These are phyloP conservation scores for Leptopilina drosophilae DNA, from an alignment of 2,888 invertebrate species.

Conservation along the genomic window DNA sequence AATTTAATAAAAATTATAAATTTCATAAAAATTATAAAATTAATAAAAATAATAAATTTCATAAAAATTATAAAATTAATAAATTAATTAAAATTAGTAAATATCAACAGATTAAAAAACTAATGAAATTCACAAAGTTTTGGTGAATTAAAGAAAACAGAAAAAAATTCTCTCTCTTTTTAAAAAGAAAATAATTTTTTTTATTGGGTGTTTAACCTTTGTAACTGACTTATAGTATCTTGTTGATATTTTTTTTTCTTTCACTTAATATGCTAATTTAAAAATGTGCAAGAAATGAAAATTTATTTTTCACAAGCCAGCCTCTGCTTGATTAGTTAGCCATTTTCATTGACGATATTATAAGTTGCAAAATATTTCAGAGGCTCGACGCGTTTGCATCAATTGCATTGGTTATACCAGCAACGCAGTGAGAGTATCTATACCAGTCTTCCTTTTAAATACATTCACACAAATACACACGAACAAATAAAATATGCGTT, in stretches of 20 bases:
- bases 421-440: not conserved
- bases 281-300: not conserved
- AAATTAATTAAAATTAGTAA: too few relatives aligned
- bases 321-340: not conserved
- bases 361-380: conserved; percentile 5
- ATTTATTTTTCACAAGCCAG: not conserved
- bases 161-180: too few relatives aligned
- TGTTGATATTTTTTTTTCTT: not conserved
- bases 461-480: not conserved
- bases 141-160: too few relatives aligned
- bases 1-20: too few relatives aligned
- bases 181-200: not conserved
- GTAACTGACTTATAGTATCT: conserved; percentile 6
- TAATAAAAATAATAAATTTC: too few relatives aligned
- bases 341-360: conserved; percentile 13
- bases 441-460: not conserved
- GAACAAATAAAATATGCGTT: not conserved
- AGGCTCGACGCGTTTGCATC: conserved; percentile 5
- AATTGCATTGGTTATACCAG: not conserved
- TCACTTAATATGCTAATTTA: not conserved
- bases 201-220: not conserved
- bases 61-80: too few relatives aligned
- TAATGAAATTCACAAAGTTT: too few relatives aligned
- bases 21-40: too few relatives aligned
- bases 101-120: too few relatives aligned